Conservation (phyloP, 2,888 invertebrate species). For the Rhagonycha fulva region DNA sequence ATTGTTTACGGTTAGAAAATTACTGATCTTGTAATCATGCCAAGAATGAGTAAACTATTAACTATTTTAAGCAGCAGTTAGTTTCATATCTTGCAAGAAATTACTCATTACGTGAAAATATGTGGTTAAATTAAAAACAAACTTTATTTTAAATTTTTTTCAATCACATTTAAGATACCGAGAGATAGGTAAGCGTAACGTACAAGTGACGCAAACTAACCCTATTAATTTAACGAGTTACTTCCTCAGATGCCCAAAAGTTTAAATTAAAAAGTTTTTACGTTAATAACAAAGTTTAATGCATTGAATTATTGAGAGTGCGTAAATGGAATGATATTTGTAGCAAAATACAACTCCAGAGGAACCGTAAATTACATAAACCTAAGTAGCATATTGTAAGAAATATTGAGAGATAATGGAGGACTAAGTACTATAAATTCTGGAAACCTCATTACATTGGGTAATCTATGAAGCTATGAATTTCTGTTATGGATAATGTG, state of each 20-base stretch:
- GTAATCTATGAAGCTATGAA: constrained; percentile 24
- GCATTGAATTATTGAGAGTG: background rate
- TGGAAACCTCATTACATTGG: constrained; percentile 15
- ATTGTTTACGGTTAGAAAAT: background rate
- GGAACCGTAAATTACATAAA: background rate
- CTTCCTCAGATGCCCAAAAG: background rate
- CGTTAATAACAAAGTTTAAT: background rate
- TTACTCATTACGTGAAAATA: background rate
- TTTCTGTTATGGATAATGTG: constrained; percentile 29
- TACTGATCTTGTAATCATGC: background rate
- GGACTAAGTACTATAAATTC: constrained; percentile 21
- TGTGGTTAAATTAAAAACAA: background rate
- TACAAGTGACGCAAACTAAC: background rate
- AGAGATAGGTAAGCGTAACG: background rate
- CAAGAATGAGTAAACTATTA: background rate
- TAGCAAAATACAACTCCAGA: background rate
- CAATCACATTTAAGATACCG: background rate
- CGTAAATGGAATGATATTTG: background rate
- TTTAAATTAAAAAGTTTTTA: background rate
- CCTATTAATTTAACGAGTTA: background rate
- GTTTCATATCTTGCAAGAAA: background rate
- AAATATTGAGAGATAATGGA: constrained; percentile 13
- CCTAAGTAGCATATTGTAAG: constrained; percentile 4
- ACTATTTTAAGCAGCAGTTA: background rate
- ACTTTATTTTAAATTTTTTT: background rate